Evolutionary conservation across 2,888 invertebrate genomes (phyloP).

Genomic region (Miltochrista miniata): DNA sequence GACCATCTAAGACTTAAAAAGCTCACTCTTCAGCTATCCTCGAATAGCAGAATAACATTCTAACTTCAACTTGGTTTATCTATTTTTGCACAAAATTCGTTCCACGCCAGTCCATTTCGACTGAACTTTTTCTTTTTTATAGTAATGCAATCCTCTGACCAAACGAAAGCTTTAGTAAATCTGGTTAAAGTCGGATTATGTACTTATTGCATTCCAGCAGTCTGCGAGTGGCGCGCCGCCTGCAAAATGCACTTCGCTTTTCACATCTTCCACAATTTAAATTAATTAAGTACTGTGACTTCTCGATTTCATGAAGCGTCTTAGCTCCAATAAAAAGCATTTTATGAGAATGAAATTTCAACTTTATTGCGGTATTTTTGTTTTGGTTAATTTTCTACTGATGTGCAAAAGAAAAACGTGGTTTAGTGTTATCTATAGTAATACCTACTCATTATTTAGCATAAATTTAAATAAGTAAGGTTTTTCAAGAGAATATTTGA

Average conservation of each 20-base stretch:
- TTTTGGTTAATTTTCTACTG: too few relatives aligned
- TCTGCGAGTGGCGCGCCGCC: not conserved
- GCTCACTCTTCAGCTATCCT: too few relatives aligned
- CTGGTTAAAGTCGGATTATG: slow-evolving; percentile 11
- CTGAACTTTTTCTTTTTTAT: not conserved
- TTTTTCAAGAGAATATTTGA: too few relatives aligned
- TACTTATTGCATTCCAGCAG: slow-evolving; percentile 14
- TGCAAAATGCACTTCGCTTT: slow-evolving; percentile 8
- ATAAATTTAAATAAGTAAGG: too few relatives aligned
- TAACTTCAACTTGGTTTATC: too few relatives aligned
- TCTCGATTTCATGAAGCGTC: not conserved
- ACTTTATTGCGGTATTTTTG: too few relatives aligned
- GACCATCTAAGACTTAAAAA: too few relatives aligned
- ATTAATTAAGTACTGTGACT: not conserved
- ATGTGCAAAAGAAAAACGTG: too few relatives aligned
- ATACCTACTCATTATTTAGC: too few relatives aligned
- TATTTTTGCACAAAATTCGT: not conserved
- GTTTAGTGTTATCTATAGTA: too few relatives aligned
- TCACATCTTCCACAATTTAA: not conserved
- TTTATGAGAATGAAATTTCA: too few relatives aligned
- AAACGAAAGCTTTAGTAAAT: slow-evolving; percentile 7
- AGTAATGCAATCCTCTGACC: not conserved
- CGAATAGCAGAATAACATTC: too few relatives aligned
- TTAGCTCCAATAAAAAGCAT: not conserved
- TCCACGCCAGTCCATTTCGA: not conserved